Base-by-base conservation (phyloP, 2,888 invertebrate species). In the Biston betularia region DNA sequence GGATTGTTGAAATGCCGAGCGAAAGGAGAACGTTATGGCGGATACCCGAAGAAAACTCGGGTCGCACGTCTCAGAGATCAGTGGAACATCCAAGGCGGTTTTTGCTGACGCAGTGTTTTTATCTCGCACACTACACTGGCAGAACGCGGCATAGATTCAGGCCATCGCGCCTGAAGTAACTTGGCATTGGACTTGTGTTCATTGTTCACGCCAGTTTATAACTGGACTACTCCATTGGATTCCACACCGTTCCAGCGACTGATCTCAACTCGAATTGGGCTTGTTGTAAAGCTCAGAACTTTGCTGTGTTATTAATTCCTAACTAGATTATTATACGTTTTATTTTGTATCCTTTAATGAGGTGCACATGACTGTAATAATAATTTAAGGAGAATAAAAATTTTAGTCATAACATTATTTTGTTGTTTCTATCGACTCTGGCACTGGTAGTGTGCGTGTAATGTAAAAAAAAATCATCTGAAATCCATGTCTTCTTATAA, bases 301-400 rank as follows among this genome's bases (percentile, higher is more conserved):
- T 68, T 86, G 83, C 92, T 92, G 92, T 93, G 92, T 92, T 93
- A 93, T 85, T 92, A 92, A 85, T 89, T 88, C 80, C 86, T 92
- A 91, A 87, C 85, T 88, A 88, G 82, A 86, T 85, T 88, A 87
- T 89, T 89, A 90, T 89, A 80, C 72, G 79, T 68, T 86, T 86
- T 81, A 82, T 80, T 86, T 81, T 85, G 87, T 87, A 81, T 85
- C 61, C 86, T 82, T 81, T 79, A 62, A 77, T 70, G 79, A 77
- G 88, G 81, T 87, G 79, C 87, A 77, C 76, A 78, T 79, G 89
- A 92, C 89, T 92, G 90, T 92, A 90, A 92, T 90, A 86, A 66
- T 78, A 71, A 79, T 87, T 88, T 89, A 90, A 89, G 87, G 79
- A 79, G 79, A 89, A 87, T 87, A 87, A 89, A 90, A 82, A 80